Percentiles rank a stretch among this genome's conserved stretches.
Conservation (phyloP, 2,797 vertebrate species). For the Vespertilio murinus region DNA sequence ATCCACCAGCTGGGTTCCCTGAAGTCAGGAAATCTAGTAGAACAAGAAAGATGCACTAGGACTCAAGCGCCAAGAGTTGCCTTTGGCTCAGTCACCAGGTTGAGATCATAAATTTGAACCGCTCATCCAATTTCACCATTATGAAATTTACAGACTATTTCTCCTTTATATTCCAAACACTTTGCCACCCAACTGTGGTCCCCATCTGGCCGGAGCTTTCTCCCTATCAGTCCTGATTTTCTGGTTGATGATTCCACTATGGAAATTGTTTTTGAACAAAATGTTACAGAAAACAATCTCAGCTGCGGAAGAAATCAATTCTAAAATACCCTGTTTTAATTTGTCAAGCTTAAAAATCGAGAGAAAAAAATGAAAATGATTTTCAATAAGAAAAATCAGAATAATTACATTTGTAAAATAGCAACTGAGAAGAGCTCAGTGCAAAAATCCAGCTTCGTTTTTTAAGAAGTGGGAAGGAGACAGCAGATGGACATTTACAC, state of each 20-base stretch:
- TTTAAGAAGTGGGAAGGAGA: neutral
- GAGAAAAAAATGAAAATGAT: constrained; percentile 39
- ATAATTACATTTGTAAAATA: neutral
- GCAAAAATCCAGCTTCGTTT: neutral
- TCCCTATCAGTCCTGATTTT: constrained; percentile 65
- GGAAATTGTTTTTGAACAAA: constrained; percentile 68
- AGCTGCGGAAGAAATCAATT: constrained; percentile 39
- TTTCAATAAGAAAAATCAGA: constrained; percentile 4
- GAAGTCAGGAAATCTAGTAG: constrained; percentile 48
- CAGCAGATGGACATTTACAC: neutral
- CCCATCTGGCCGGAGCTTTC: constrained; percentile 62
- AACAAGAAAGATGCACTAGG: constrained; percentile 1
- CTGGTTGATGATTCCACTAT: constrained; percentile 58
- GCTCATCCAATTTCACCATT: constrained; percentile 48
- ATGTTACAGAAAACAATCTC: constrained; percentile 49
- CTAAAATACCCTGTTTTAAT: constrained; percentile 45
- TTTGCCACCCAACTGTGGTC: constrained; percentile 65
- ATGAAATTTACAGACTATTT: constrained; percentile 57
- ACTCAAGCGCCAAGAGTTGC: neutral
- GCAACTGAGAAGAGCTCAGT: neutral
- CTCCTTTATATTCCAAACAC: constrained; percentile 63
- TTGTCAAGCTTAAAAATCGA: constrained; percentile 20
- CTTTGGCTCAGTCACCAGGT: constrained; percentile 34
- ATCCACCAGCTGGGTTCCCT: constrained; percentile 24
- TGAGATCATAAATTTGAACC: constrained; percentile 53